Evolutionary conservation across 2,113 vertebrate genomes (phyloP), one percentile per base, ranked within the genome.

Genomic region (Camelus dromedarius): DNA sequence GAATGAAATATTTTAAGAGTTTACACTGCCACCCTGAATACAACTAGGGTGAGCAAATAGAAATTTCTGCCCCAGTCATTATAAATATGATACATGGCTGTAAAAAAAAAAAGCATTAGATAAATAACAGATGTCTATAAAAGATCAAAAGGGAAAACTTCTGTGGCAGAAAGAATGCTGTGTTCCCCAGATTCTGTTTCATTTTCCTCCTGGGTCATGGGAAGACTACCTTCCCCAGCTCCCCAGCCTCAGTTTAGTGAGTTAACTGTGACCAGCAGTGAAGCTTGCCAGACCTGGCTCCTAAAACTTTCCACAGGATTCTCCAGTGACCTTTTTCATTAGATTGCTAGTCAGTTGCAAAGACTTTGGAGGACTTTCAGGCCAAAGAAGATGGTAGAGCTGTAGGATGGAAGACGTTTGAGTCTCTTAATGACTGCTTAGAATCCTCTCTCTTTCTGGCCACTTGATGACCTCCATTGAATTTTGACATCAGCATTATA

Each of bases 141-240:
- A 92, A 92, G 20, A 75, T 62, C 8, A 2, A 67, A 96, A 96
- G 67, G 32, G 48, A 81, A 85, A 91, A 80, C 19, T 50, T 97
- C 38, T 60, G 16, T 95, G 75, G 6, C 48, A 91, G 46, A 88
- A n/a, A 77, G 84, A 94, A 81, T 62, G 14, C 30, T 62, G 0
- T 84, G 2, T 92, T 91, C 82, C 38, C 32, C 76, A 96, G 48
- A 54, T 13, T 67, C 20, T 67, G 15, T 92, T 84, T 95, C 26
- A 77, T 77, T 91, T 91, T 83, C 48, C 10, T 82, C 24, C 66
- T 84, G 30, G 62, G 8, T 58, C 48, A 86, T 6, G 77, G 10
- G 10, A 38, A 84, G 13, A 77, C n/a, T 28, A 82, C 35, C n/a
- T 79, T 73, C 20, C 22, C 14, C 3, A 26, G 35, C 8, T 24